Evolutionary conservation across 1,140 invertebrate species (phyloP), one percentile per base, ranked within the genome.

Genomic region (Drosophila littoralis): DNA sequence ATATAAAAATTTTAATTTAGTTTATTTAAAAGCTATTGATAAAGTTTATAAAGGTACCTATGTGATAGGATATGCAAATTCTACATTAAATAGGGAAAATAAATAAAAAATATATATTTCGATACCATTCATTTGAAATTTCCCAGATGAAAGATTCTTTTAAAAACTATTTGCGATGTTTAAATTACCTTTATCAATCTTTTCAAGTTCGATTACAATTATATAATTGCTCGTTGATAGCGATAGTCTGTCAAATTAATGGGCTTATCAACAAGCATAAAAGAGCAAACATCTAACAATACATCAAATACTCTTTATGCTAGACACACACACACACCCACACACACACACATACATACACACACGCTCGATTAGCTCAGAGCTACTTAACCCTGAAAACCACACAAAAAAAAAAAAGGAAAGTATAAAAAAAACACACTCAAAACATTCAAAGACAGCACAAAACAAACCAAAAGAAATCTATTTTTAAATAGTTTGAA

Each of bases 381-480:
- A 54, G 59, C 59, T 52, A 63, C 65, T 80, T 80, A 80, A 72
- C 78, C 78, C 78, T 80, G 78, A 80, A 80, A 63, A 76, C 12
- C 38, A 58, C 43, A 45, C 28, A 43, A 43, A 42, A 40, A 55
- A 54, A 38, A 8, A 22, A 22, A 17, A 12, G 17, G 36, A 55
- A 55, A 40, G 22, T 9, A 6, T 6, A 32, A 28, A 6, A n/a
- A 13, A 58, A 43, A 35, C 3, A 13, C 22, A 43, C 40, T 65
- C 48, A 50, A 68, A 38, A 45, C 32, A 50, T 35, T 51, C 55
- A 61, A 13, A 63, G 48, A 51, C 46, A 58, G 45, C 60, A 35
- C 48, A 63, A 35, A 36, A 33, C 35, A 61, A 63, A 51, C 12
- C 46, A 50, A 51, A 40, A 17, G 33, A 40, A 81, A 46, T 73